Conservation (phyloP, 2,797 vertebrate species). For the Lates japonicus region DNA sequence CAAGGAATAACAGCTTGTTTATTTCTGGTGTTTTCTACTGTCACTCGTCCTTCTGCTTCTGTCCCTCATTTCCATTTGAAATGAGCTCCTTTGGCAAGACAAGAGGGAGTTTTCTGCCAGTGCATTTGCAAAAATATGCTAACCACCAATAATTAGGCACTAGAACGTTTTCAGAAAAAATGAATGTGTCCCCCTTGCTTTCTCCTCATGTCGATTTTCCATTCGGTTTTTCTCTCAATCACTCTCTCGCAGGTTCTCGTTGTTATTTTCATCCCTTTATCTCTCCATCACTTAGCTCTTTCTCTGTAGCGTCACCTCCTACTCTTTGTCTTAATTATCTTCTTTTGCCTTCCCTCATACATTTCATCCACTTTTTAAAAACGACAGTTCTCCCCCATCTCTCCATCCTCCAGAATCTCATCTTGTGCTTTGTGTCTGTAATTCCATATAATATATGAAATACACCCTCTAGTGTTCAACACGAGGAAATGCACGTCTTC, state of each 20-base stretch:
- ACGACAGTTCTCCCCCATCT: neutral
- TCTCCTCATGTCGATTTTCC: neutral
- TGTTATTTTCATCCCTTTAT: neutral
- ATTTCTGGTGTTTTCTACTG: neutral
- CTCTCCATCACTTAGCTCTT: neutral
- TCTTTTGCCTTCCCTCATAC: neutral
- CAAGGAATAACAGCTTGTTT: neutral
- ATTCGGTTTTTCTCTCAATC: neutral
- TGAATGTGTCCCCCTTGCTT: neutral
- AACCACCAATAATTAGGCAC: slow-evolving; percentile 18
- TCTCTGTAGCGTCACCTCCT: neutral
- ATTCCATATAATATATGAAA: no score
- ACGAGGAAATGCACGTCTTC: no score
- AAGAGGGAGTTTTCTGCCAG: neutral
- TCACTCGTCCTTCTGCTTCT: neutral
- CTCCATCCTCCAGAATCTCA: neutral
- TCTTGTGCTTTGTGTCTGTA: no score
- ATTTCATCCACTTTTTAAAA: neutral
- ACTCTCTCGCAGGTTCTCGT: slow-evolving; percentile 7
- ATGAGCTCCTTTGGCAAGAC: slow-evolving; percentile 27
- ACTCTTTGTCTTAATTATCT: neutral
- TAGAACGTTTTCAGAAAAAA: neutral
- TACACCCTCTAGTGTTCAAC: no score
- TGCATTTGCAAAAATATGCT: slow-evolving; percentile 29
- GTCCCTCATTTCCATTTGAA: slow-evolving; percentile 18